A percentile compares a stretch with the other conserved stretches of the same genome.
Conservation (phyloP, 2,797 vertebrate genomes). For the Picus viridis region DNA sequence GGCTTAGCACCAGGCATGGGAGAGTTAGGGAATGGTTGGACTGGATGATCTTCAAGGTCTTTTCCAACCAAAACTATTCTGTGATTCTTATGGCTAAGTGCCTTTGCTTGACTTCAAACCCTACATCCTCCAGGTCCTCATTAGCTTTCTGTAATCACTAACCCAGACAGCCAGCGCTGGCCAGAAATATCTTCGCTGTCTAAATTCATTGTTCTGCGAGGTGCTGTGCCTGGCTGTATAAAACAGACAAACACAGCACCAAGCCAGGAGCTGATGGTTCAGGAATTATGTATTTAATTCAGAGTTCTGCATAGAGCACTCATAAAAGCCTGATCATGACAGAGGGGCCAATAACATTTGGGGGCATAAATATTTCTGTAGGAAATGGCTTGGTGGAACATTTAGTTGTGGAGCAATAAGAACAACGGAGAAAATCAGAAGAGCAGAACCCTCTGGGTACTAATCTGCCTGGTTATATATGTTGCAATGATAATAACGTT, state of each 20-base stretch:
- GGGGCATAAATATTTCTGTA: constrained; percentile 73
- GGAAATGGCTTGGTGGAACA: constrained; percentile 73
- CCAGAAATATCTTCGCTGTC: constrained; percentile 48
- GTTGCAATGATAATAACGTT: constrained; percentile 20
- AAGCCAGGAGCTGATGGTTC: constrained; percentile 18
- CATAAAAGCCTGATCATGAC: constrained; percentile 75
- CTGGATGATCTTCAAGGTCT: too few species aligned
- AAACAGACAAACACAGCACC: constrained; percentile 43
- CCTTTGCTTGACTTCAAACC: constrained; percentile 28
- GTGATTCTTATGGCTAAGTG: not conserved
- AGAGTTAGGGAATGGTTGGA: too few species aligned
- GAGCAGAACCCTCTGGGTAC: constrained; percentile 58
- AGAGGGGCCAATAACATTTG: constrained; percentile 72
- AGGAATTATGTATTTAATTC: constrained; percentile 76
- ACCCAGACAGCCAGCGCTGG: not conserved
- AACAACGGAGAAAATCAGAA: constrained; percentile 58
- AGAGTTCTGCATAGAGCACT: constrained; percentile 60
- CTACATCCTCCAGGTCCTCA: not conserved
- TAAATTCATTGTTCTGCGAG: constrained; percentile 3
- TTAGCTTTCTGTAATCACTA: constrained; percentile 35
- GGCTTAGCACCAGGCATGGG: too few species aligned
- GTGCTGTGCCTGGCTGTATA: not conserved
- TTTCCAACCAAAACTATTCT: too few species aligned
- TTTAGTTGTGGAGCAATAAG: constrained; percentile 72
- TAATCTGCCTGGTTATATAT: constrained; percentile 39